Evolutionary conservation across 2,797 vertebrate species (phyloP).

Genomic region (Lates japonicus): DNA sequence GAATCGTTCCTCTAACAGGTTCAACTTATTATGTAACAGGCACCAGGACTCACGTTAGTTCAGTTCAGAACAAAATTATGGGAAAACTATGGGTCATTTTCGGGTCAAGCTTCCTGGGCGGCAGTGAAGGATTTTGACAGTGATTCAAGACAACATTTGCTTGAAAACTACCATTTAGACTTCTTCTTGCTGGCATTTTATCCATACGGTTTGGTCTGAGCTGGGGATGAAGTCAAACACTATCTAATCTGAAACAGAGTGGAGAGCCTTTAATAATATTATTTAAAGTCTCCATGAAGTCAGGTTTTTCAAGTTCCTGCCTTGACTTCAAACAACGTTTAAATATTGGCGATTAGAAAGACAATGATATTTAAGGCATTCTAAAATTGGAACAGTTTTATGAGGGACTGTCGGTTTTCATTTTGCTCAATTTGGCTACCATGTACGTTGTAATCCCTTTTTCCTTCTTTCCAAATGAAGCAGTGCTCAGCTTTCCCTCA

Average conservation of each 20-base stretch:
- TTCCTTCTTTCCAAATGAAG: constrained; percentile 38
- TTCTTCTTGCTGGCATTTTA: not conserved
- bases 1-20: not conserved
- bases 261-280: not conserved
- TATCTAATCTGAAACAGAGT: not conserved
- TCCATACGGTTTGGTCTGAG: not conserved
- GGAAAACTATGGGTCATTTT: not conserved
- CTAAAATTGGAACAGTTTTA: constrained; percentile 18
- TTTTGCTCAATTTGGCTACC: constrained; percentile 41
- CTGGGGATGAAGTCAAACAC: not conserved
- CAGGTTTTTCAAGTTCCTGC: not conserved
- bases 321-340: constrained; percentile 8
- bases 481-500: constrained; percentile 44
- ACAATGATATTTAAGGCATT: constrained; percentile 34
- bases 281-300: not conserved
- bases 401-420: constrained; percentile 17
- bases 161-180: not conserved
- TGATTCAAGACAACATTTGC: not conserved
- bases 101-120: not conserved
- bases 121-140: constrained; percentile 1
- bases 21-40: not conserved
- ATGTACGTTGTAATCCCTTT: constrained; percentile 20
- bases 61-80: not conserved
- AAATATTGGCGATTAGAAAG: constrained; percentile 14
- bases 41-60: not conserved